phyloP scores from a whole-genome alignment of 2,797 vertebrate genomes.

The Poecilia wingei region DNA sequence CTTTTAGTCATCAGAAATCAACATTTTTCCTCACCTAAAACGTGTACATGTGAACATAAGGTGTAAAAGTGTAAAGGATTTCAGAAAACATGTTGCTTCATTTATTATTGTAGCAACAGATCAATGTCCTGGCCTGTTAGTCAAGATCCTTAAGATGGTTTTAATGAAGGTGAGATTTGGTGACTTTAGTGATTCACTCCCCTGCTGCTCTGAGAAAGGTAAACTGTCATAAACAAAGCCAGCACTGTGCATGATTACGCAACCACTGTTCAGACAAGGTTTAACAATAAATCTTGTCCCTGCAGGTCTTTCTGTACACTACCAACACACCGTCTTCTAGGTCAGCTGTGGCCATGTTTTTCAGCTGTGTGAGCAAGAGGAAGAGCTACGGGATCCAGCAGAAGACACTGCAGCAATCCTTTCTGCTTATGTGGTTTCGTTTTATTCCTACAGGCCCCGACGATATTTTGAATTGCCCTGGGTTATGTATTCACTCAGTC shows the following conservation, averaged over 20 bases:
- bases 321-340: constrained; percentile 19
- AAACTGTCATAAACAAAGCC: constrained; percentile 4
- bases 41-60: neutral
- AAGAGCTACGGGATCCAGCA: constrained; percentile 42
- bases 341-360: constrained; percentile 9
- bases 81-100: neutral
- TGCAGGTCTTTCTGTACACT: constrained; percentile 24
- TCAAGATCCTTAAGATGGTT: neutral
- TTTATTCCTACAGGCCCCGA: constrained; percentile 57
- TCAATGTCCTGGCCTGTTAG: neutral
- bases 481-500: constrained; percentile 79
- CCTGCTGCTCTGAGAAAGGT: neutral
- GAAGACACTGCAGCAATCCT: constrained; percentile 65
- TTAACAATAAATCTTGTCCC: constrained; percentile 16
- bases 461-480: constrained; percentile 69
- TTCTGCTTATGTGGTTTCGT: constrained; percentile 64
- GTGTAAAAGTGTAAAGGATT: neutral
- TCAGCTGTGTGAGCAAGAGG: constrained; percentile 5
- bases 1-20: neutral
- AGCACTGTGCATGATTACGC: constrained; percentile 5
- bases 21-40: neutral
- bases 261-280: constrained; percentile 3
- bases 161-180: neutral
- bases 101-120: neutral
- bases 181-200: constrained; percentile 10